These are phyloP conservation scores for Euleptes europaea DNA, from an alignment of 2,113 vertebrate genomes.

Conservation along the genomic window DNA sequence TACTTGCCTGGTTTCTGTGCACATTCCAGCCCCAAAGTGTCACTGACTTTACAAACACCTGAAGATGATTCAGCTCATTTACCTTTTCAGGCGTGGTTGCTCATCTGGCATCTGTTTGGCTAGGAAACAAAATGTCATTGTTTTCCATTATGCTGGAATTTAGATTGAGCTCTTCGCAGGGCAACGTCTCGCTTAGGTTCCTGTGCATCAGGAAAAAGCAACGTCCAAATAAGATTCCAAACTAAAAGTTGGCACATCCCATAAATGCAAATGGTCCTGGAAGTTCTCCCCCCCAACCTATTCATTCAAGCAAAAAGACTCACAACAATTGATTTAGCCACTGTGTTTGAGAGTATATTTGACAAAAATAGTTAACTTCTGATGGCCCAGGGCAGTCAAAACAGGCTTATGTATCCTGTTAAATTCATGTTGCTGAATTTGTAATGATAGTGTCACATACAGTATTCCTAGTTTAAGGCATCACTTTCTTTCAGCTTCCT, in stretches of 20 bases:
- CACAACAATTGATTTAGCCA: not conserved
- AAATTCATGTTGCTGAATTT: not conserved
- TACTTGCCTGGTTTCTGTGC: not conserved
- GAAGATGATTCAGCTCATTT: not conserved
- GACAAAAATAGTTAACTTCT: too few relatives aligned
- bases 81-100: not conserved
- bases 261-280: not conserved
- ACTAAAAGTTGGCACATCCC: not conserved
- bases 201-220: not conserved
- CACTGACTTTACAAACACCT: not conserved
- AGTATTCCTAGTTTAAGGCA: not conserved
- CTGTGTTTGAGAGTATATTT: not conserved
- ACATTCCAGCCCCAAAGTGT: not conserved
- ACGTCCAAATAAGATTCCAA: not conserved
- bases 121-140: not conserved
- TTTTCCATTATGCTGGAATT: not conserved
- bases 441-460: not conserved
- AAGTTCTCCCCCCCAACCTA: too few relatives aligned
- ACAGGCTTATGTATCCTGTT: too few relatives aligned
- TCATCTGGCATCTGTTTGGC: not conserved
- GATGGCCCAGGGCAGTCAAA: not conserved
- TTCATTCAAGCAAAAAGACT: not conserved
- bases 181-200: not conserved
- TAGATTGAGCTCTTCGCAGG: not conserved
- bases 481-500: conserved; percentile 60